A percentile compares a stretch with the other conserved stretches of the same genome.
These are phyloP conservation scores for Herpailurus yagouaroundi DNA, from an alignment of 2,113 vertebrate species.

Conservation along the genomic window DNA sequence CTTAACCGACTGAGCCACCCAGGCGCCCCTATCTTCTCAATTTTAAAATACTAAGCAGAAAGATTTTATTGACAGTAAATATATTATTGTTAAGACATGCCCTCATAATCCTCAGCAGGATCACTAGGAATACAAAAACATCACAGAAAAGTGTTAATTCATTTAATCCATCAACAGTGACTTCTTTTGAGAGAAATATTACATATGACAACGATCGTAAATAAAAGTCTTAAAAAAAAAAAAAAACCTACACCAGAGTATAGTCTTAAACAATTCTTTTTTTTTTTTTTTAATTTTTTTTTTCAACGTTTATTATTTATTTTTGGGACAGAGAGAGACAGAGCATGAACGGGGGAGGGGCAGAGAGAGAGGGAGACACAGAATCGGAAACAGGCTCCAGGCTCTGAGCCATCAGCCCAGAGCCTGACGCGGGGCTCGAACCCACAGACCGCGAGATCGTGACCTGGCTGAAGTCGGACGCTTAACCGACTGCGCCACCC, in stretches of 20 bases:
- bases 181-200: background rate
- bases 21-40: background rate
- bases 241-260: background rate
- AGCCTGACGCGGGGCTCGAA: too few species aligned
- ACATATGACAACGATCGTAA: background rate
- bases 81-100: background rate
- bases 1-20: too few species aligned
- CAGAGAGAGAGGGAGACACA: too few species aligned
- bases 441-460: too few species aligned
- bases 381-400: too few species aligned
- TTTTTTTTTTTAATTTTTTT: too few species aligned
- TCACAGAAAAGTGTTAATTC: conserved; percentile 26
- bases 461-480: too few species aligned
- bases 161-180: background rate
- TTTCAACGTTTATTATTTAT: too few species aligned
- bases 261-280: background rate
- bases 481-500: too few species aligned
- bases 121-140: background rate
- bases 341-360: too few species aligned
- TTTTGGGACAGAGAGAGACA: too few species aligned
- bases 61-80: background rate
- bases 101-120: background rate
- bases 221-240: background rate
- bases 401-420: too few species aligned
- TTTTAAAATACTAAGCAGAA: conserved; percentile 34